phyloP scores from a whole-genome alignment of 2,888 invertebrate genomes.

The Lepidochrysops patricia region DNA sequence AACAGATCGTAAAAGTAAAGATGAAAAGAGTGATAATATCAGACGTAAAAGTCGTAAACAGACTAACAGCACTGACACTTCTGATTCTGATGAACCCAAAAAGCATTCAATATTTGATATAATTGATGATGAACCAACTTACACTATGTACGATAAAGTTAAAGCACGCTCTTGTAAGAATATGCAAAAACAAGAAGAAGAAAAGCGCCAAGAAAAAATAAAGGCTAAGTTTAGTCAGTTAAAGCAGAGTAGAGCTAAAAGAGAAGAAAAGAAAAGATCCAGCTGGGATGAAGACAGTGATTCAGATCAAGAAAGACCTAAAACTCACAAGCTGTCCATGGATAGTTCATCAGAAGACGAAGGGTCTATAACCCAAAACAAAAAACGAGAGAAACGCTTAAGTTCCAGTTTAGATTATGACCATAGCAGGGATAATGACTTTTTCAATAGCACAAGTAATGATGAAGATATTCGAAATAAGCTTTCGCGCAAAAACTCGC shows the following conservation, averaged over 20 bases:
- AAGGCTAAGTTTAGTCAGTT: constrained; percentile 92
- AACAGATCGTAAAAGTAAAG: constrained; percentile 67
- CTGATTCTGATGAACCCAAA: constrained; percentile 87
- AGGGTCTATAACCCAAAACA: constrained; percentile 45
- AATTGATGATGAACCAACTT: constrained; percentile 89
- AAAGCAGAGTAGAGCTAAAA: constrained; percentile 89
- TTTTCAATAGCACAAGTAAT: constrained; percentile 60
- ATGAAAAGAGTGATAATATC: constrained; percentile 52
- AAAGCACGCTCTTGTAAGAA: constrained; percentile 95
- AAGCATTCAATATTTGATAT: constrained; percentile 95
- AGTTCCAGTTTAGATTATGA: constrained; percentile 46
- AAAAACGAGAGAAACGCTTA: constrained; percentile 67
- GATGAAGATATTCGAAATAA: constrained; percentile 72
- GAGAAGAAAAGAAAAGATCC: constrained; percentile 91
- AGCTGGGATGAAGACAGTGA: constrained; percentile 93
- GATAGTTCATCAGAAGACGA: constrained; percentile 75
- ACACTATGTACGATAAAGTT: constrained; percentile 98
- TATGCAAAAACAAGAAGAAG: constrained; percentile 93
- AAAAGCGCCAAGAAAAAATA: constrained; percentile 88
- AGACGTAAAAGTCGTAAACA: constrained; percentile 63
- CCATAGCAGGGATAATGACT: constrained; percentile 64
- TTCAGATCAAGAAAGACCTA: constrained; percentile 70
- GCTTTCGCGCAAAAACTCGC: constrained; percentile 78
- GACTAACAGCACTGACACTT: constrained; percentile 76
- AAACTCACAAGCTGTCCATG: constrained; percentile 54